phyloP scores from a whole-genome alignment of 2,888 invertebrate species.

The Dorcus hopei region DNA sequence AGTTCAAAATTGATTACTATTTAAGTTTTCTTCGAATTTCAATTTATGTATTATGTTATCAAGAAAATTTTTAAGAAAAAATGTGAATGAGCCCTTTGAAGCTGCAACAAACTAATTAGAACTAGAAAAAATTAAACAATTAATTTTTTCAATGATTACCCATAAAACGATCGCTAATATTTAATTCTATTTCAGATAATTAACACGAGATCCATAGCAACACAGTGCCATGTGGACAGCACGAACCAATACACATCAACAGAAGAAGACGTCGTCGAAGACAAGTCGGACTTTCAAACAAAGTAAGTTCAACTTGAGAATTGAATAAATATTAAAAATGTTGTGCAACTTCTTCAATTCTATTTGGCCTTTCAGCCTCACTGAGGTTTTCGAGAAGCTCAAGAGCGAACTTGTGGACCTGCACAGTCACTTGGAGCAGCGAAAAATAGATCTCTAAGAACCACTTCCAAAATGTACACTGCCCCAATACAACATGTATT shows the following conservation, averaged over 20 bases:
- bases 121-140: no score
- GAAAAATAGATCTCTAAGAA: slow-evolving; percentile 16
- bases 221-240: slow-evolving; percentile 22
- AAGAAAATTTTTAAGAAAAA: no score
- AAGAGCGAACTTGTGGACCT: slow-evolving; percentile 43
- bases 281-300: slow-evolving; percentile 13
- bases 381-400: slow-evolving; percentile 44
- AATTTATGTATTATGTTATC: no score
- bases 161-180: no score
- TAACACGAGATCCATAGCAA: slow-evolving; percentile 21
- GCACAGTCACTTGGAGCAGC: slow-evolving; percentile 41
- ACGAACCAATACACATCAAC: slow-evolving; percentile 20
- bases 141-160: no score
- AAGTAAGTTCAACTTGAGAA: slow-evolving; percentile 1
- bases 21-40: no score
- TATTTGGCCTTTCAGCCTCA: slow-evolving; percentile 31
- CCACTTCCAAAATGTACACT: no score
- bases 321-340: not conserved
- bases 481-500: no score
- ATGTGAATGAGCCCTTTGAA: no score
- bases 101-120: no score
- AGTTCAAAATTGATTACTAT: no score
- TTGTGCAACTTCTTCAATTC: not conserved
- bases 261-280: slow-evolving; percentile 19
- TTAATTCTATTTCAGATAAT: no score